A percentile compares a stretch with the other conserved stretches of the same genome.
These are phyloP conservation scores for Drosophila fungiperda DNA, from an alignment of 2,888 invertebrate species.

Conservation along the genomic window DNA sequence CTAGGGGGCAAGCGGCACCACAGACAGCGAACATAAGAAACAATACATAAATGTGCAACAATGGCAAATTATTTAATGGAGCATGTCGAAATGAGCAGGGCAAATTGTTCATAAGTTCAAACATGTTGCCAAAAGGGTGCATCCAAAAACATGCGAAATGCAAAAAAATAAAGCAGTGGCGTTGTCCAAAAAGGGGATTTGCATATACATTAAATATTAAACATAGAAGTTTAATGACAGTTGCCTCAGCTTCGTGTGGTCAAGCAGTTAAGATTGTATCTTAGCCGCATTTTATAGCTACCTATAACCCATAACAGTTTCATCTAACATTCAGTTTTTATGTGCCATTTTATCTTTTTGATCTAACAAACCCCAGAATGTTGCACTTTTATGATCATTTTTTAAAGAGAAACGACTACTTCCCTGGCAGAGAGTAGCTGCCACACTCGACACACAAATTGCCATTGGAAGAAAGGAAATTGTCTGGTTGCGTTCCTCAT, in stretches of 20 bases:
- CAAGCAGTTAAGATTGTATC: constrained; percentile 29
- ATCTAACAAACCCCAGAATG: constrained; percentile 5
- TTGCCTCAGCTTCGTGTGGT: background rate
- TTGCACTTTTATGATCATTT: constrained; percentile 30
- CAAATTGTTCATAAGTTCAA: constrained; percentile 43
- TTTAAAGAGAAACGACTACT: constrained; percentile 21
- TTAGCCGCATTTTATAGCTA: background rate
- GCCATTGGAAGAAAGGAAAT: constrained; percentile 36
- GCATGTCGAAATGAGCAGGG: constrained; percentile 67
- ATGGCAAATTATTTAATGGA: constrained; percentile 79
- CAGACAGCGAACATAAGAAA: constrained; percentile 21
- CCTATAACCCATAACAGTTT: background rate
- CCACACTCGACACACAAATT: constrained; percentile 40
- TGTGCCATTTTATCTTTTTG: constrained; percentile 7
- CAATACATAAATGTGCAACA: constrained; percentile 58
- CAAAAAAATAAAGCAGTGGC: constrained; percentile 22
- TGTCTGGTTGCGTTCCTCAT: constrained; percentile 35
- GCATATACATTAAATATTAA: background rate
- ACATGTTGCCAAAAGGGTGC: constrained; percentile 54
- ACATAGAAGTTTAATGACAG: background rate
- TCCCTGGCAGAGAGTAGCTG: constrained; percentile 44
- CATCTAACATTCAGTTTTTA: constrained; percentile 4
- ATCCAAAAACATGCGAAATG: constrained; percentile 23
- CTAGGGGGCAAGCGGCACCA: constrained; percentile 10
- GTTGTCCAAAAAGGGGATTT: background rate